Evolutionary conservation across 2,888 invertebrate species (phyloP).

Genomic region (Diachrysia chrysitis): DNA sequence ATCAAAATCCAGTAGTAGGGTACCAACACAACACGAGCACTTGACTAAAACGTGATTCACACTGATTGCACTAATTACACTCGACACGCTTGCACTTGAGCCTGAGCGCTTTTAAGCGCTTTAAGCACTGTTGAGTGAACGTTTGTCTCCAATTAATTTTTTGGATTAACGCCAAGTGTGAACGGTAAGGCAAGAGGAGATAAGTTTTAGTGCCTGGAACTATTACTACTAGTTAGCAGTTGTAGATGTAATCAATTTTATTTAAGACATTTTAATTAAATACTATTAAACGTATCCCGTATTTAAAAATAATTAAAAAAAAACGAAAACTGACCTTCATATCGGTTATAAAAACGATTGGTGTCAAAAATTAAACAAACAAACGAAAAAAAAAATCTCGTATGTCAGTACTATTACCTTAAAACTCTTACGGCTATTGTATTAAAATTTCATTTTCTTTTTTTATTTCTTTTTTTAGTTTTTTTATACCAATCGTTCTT

Average conservation of each 20-base stretch:
- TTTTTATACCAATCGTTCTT: no score
- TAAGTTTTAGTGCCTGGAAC: conserved; percentile 45
- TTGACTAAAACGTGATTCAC: conserved; percentile 80
- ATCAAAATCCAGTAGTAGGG: conserved; percentile 48
- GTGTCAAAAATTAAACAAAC: no score
- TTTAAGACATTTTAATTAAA: conserved; percentile 10
- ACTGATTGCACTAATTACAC: conserved; percentile 84
- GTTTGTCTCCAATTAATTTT: conserved; percentile 83
- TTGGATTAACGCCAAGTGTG: conserved; percentile 82
- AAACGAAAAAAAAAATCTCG: no score
- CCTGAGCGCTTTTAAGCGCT: conserved; percentile 55
- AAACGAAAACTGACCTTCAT: no score
- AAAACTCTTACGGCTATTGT: no score
- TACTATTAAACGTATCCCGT: no score
- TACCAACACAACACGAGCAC: conserved; percentile 69
- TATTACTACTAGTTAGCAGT: conserved; percentile 25
- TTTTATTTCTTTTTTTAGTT: no score
- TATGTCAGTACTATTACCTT: no score
- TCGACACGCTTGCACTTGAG: conserved; percentile 67
- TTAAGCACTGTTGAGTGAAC: conserved; percentile 62
- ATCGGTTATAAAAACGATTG: no score
- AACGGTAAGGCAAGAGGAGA: conserved; percentile 51
- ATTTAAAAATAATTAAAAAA: no score
- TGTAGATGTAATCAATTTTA: conserved; percentile 26
- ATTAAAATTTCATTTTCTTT: no score